Base-by-base conservation (phyloP, 2,888 invertebrate genomes). In the Neuroscelio doddi region DNA sequence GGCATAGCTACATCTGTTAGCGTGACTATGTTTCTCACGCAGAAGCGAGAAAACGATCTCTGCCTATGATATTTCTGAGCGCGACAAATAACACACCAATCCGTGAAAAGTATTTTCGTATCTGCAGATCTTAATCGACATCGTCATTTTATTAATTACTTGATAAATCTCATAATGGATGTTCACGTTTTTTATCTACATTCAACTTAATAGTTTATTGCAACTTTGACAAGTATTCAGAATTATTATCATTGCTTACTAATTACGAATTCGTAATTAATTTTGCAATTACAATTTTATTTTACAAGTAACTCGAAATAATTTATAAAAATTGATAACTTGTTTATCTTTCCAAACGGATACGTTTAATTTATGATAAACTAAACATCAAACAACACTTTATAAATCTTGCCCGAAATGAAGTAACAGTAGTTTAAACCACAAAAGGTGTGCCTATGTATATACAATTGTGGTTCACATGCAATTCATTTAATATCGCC, bases 11-110 rank as follows among this genome's bases (percentile, higher is more conserved):
- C n/a, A n/a, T n/a, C n/a, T n/a, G n/a, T n/a, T n/a, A n/a, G n/a
- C n/a, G n/a, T n/a, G n/a, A n/a, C n/a, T n/a, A 1, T 30, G 30
- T 38, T 38, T 38, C 38, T 17, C 38, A 38, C 15, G 15, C 38
- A 38, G 14, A 34, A 34, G 7, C 34, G 2, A 2, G 14, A 14
- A 34, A 36, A 10, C 36, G 21, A 15, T n/a, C n/a, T n/a, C n/a
- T n/a, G n/a, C n/a, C n/a, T n/a, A n/a, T n/a, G n/a, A n/a, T 16
- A 2, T 38, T 17, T 14, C 15, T 14, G 2, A 7, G 7, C 38
- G 38, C 7, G 15, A 15, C 38, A 38, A 38, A 1, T 10, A 15
- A 12, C 38, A 34, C 14, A 5, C 17, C 1, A 17, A 38, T 14
- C 14, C 30, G 30, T 30, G 30, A 30, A 2, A 30, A n/a, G 3